These are phyloP conservation scores for Mythimna vitellina DNA, from an alignment of 2,888 invertebrate species.

Conservation along the genomic window DNA sequence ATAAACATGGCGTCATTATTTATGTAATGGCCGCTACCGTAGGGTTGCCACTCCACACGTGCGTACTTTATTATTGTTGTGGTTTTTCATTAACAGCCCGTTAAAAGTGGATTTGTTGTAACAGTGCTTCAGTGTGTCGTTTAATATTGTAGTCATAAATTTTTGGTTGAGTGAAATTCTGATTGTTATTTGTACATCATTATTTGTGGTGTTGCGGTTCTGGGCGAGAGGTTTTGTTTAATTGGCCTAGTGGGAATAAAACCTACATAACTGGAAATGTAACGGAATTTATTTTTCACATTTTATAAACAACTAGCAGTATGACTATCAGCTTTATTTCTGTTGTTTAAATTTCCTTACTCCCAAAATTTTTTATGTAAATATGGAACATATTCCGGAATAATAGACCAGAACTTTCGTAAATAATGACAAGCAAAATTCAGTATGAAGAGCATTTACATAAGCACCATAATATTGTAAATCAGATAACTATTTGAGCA, in stretches of 20 bases:
- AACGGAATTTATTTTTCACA: neutral
- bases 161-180: slow-evolving; percentile 43
- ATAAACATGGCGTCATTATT: slow-evolving; percentile 90
- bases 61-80: slow-evolving; percentile 87
- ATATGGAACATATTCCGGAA: neutral
- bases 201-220: slow-evolving; percentile 48
- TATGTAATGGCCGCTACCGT: slow-evolving; percentile 88
- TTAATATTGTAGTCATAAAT: slow-evolving; percentile 61
- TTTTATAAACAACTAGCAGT: neutral
- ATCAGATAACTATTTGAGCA: slow-evolving; percentile 20
- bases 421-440: neutral
- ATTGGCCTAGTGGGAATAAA: slow-evolving; percentile 28
- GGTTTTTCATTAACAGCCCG: slow-evolving; percentile 86
- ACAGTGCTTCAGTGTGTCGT: slow-evolving; percentile 63
- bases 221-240: slow-evolving; percentile 16
- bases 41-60: slow-evolving; percentile 88
- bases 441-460: neutral
- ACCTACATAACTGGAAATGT: neutral
- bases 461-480: neutral
- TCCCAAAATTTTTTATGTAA: no score
- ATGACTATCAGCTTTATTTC: neutral
- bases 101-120: slow-evolving; percentile 69
- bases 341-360: no score
- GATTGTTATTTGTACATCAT: slow-evolving; percentile 52
- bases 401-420: neutral